A percentile compares a stretch with the other conserved stretches of the same genome.
Conservation (phyloP, 2,113 vertebrate genomes). For the Poeciliopsis turrubarensis region DNA sequence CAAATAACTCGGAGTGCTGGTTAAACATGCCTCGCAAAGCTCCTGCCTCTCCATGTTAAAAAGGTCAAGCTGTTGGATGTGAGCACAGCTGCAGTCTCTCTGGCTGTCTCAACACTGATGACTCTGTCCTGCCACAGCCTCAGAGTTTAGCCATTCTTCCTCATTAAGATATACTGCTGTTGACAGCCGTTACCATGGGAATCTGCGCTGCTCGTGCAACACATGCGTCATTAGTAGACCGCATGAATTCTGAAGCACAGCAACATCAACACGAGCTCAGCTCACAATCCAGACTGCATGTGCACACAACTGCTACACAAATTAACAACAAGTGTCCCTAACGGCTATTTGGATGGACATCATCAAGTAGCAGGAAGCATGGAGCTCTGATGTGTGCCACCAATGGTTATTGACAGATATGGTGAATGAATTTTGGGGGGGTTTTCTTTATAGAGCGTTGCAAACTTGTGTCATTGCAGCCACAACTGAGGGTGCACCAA, state of each 20-base stretch:
- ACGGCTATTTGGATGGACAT: neutral
- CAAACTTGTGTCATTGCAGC: neutral
- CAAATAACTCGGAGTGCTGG: neutral
- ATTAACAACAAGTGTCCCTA: neutral
- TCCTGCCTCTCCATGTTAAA: neutral
- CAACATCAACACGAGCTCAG: neutral
- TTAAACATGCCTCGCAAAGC: neutral
- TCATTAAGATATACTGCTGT: neutral
- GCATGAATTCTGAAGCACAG: neutral
- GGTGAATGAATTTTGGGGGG: neutral
- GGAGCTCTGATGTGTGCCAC: neutral
- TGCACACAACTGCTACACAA: neutral
- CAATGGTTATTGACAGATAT: neutral
- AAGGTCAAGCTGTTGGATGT: neutral
- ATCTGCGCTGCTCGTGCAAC: neutral
- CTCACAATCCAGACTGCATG: neutral
- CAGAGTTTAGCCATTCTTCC: neutral
- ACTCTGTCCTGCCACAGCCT: neutral
- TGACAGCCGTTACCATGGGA: neutral
- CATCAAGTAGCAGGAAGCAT: neutral
- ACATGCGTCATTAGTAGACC: constrained; percentile 5
- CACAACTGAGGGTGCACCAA: neutral
- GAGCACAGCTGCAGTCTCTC: neutral
- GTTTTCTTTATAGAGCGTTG: neutral
- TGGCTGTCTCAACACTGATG: too few species aligned